phyloP scores from a whole-genome alignment of 2,113 vertebrate genomes.

The Bufo bufo region DNA sequence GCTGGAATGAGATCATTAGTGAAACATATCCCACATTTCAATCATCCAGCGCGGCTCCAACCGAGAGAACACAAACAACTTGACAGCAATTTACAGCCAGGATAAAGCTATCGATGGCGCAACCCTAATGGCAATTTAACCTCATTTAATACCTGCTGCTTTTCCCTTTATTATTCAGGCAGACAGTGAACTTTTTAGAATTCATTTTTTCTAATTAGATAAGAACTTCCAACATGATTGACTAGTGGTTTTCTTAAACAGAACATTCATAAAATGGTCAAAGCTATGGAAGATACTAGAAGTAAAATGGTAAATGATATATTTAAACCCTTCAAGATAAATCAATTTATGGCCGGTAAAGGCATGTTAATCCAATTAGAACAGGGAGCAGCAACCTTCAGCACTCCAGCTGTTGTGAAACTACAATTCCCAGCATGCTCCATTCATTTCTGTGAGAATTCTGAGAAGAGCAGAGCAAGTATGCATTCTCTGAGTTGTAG shows the following conservation, averaged over 20 bases:
- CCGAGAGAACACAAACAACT: constrained; percentile 40
- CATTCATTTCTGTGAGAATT: no score
- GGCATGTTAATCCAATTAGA: no score
- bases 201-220: not conserved
- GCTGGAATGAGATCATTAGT: constrained; percentile 49
- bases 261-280: not conserved
- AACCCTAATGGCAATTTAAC: not conserved
- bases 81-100: constrained; percentile 10
- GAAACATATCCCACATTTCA: constrained; percentile 15
- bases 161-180: not conserved
- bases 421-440: no score
- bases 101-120: not conserved
- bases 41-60: constrained; percentile 25
- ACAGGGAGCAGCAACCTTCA: no score
- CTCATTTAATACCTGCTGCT: constrained; percentile 39
- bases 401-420: no score
- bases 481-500: no score
- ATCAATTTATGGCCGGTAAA: no score
- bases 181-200: not conserved
- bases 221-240: not conserved
- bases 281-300: not conserved
- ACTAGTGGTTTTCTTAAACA: not conserved
- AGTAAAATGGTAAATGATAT: not conserved
- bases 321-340: not conserved
- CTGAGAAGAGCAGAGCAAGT: no score